These are phyloP conservation scores for Anabacerthia variegaticeps DNA, from an alignment of 2,797 vertebrate genomes.

Conservation along the genomic window DNA sequence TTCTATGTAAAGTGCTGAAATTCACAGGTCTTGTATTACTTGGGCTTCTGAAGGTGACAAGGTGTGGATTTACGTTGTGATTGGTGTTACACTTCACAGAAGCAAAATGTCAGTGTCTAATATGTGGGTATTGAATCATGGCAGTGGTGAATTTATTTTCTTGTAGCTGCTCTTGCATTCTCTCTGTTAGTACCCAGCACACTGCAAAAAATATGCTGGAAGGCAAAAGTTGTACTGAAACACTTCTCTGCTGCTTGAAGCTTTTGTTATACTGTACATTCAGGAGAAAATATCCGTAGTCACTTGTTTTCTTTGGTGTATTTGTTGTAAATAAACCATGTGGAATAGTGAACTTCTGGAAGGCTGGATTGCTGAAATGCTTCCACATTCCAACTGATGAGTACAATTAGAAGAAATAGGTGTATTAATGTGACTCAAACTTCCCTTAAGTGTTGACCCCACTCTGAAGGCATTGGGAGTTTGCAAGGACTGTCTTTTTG, in stretches of 20 bases:
- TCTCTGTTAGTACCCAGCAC: background rate
- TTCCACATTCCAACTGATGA: background rate
- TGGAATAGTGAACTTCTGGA: background rate
- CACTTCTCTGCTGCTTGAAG: background rate
- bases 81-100: slow-evolving; percentile 8
- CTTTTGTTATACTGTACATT: background rate
- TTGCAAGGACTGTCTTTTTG: background rate
- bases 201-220: background rate
- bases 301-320: background rate
- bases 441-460: background rate
- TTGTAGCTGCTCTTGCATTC: background rate
- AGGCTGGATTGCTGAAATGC: background rate
- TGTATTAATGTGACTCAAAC: background rate
- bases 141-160: background rate
- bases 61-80: slow-evolving; percentile 6
- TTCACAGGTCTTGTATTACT: background rate
- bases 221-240: slow-evolving; percentile 14
- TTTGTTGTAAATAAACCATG: background rate
- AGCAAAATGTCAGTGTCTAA: background rate
- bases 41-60: background rate
- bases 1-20: background rate
- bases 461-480: background rate
- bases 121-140: background rate
- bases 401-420: background rate
- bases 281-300: background rate